Conservation (phyloP, 2,113 vertebrate genomes). For the Cyanocitta stelleri region DNA sequence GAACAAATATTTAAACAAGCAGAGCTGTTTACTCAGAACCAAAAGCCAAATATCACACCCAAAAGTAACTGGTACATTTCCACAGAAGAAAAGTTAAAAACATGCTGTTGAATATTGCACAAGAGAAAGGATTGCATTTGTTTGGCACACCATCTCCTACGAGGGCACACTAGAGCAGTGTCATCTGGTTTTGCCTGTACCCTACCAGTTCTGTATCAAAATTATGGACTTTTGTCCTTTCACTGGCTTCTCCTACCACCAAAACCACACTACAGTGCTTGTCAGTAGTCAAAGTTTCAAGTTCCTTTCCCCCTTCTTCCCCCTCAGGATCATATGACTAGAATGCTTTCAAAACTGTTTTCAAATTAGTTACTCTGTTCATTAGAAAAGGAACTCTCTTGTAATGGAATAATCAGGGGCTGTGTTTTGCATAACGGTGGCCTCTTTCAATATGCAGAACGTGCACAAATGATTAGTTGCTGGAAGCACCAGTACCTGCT, state of each 20-base stretch:
- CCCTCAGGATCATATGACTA: not conserved
- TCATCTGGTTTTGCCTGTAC: not conserved
- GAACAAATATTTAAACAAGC: not conserved
- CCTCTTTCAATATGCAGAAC: not conserved
- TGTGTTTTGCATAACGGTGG: not conserved
- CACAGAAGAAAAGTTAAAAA: not conserved
- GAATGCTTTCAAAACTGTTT: not conserved
- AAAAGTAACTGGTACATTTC: not conserved
- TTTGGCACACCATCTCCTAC: not conserved
- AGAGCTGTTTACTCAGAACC: not conserved
- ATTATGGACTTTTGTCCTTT: not conserved
- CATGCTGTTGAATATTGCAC: not conserved
- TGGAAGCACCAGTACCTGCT: not conserved
- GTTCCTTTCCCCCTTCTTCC: not conserved
- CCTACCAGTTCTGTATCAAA: not conserved
- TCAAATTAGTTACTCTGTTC: not conserved
- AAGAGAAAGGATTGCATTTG: not conserved
- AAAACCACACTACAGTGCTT: not conserved
- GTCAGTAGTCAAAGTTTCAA: not conserved
- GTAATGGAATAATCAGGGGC: not conserved
- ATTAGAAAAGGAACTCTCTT: not conserved
- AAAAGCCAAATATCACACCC: not conserved
- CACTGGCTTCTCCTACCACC: not conserved
- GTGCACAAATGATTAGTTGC: not conserved
- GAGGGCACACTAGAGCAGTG: fast-evolving